Evolutionary conservation across 2,797 vertebrate genomes (phyloP), one percentile per base, ranked within the genome.

Genomic region (Dendrocincla fuliginosa): DNA sequence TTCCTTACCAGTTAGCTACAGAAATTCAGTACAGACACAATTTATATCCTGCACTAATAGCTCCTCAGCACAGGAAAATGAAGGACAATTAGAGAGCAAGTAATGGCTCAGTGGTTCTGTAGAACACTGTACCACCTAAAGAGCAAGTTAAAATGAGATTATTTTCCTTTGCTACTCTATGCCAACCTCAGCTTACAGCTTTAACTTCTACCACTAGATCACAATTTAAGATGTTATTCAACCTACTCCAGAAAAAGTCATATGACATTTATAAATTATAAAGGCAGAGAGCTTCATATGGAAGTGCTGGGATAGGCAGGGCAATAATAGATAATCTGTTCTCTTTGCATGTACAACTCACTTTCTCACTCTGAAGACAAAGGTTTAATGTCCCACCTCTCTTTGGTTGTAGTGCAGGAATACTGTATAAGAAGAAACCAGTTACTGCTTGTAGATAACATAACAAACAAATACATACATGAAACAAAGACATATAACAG

Each of bases 401-500:
- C 87, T 93, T 56, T 28, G 77, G 42, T 35, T 82, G 65, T 22
- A 85, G 42, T 57, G 84, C 93, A 88, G 47, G 87, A 60, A 69
- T 87, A 65, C 13, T 74, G 28, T 52, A 77, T 61, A 95, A 93
- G 89, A 94, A 96, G 44, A 87, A 90, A 95, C 64, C 79, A 91
- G 57, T 84, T 92, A 95, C 53, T 39, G 17, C 47, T 78, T 80
- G 57, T 53, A 95, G 89, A 85, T 95, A 95, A 74, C 37, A 90
- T 78, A 93, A 95, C 57, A 97, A 90, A 84, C 42, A 92, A 95
- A 95, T 55, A 85, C 79, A 89, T 77, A 59, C 6, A 61, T 44
- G 65, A 92, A 96, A 93, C 35, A 94, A 96, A 95, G 46, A 55
- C 50, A 71, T 87, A 90, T 95, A 83, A 94, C 39, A 87, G 69